These are phyloP conservation scores for Clunio marinus DNA, from an alignment of 2,888 invertebrate genomes.

Conservation along the genomic window DNA sequence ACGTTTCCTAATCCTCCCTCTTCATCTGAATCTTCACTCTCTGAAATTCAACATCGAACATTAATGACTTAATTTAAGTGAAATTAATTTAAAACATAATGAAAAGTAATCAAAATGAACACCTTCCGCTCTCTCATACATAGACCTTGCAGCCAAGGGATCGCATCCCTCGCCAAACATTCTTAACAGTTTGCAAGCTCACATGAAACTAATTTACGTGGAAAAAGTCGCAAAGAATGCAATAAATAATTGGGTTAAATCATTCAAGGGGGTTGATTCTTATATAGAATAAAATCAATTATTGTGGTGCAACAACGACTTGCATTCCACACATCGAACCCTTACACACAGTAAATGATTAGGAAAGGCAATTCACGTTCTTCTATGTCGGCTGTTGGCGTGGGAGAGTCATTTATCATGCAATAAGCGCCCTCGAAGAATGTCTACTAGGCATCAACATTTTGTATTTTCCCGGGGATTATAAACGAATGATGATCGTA, in stretches of 20 bases:
- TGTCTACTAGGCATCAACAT: no score
- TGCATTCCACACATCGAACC: background rate
- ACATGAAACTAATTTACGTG: constrained; percentile 10
- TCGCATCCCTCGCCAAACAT: constrained; percentile 29
- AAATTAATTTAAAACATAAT: constrained; percentile 12
- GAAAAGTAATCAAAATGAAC: background rate
- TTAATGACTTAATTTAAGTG: no score
- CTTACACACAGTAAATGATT: background rate
- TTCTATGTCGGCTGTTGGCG: background rate
- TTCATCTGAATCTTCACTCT: constrained; percentile 87
- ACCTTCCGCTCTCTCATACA: constrained; percentile 37
- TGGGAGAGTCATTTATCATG: constrained; percentile 1
- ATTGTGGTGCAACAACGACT: background rate
- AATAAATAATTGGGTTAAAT: constrained; percentile 20
- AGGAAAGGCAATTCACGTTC: background rate
- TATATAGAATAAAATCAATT: constrained; percentile 78
- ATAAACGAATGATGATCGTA: no score
- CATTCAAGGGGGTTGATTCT: background rate
- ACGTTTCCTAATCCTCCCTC: constrained; percentile 93
- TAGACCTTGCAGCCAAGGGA: constrained; percentile 29
- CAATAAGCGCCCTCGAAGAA: no score
- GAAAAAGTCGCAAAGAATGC: background rate
- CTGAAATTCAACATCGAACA: no score
- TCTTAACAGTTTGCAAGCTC: background rate
- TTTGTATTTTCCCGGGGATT: no score